Evolutionary conservation across 2,797 vertebrate genomes (phyloP), one percentile per base, ranked within the genome.

Genomic region (Distichodus sexfasciatus): DNA sequence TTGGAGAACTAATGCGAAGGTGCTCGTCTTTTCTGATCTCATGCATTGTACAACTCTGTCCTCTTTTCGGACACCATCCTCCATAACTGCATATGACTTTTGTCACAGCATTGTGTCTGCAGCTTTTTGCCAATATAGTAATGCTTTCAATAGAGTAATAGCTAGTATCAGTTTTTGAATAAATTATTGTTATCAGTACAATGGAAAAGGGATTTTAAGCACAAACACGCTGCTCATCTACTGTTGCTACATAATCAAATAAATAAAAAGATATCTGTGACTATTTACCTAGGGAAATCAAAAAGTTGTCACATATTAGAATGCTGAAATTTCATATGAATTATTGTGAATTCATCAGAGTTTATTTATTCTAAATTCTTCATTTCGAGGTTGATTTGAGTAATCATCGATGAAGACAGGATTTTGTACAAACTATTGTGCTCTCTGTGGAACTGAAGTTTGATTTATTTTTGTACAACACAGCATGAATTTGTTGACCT

Each of bases 391-490:
- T 95, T 95, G 90, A 94, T 94, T 96, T 96, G 93, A 94, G 94
- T 95, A 92, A 93, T 93, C 94, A 95, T 98, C 92, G 93, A 96
- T 94, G 92, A 96, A 95, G 94, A 98, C 93, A 90, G 93, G 96
- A 95, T 99, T 98, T 99, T 98, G 97, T 99, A 98, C 93, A 95
- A 97, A 98, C 93, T 96, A 96, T 94, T 90, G 96, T 98, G 96
- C 95, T 98, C 95, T 97, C 95, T 98, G 96, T 98, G 96, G 94
- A 96, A 96, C 94, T 96, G 96, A 96, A 95, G 95, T 98, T 97
- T 98, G 93, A 97, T 98, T 99, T 99, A 99, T 99, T 99, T 99
- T 99, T 99, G 95, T 99, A 98, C 95, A 90, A 98, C 96, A 95
- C 95, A 91, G 97, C 97, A 99, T 99, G 96, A 92, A 96, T 97